These are phyloP conservation scores for Calliopum simillimum DNA, from an alignment of 2,888 invertebrate species.

Conservation along the genomic window DNA sequence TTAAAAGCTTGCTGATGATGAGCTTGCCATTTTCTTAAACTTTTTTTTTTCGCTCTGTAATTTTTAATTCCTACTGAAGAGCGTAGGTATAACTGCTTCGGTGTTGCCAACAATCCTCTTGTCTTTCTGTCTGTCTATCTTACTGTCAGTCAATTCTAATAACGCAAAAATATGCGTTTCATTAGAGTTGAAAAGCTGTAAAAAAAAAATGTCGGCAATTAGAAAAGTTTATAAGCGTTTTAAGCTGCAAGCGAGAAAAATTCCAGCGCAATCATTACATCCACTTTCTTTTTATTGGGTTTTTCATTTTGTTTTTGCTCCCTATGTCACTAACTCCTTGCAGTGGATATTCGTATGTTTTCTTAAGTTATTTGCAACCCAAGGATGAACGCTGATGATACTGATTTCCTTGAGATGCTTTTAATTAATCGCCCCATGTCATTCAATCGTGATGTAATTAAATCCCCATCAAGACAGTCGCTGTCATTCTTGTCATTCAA, in stretches of 20 bases:
- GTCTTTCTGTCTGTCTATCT: background rate
- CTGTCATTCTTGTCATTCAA: conserved; percentile 46
- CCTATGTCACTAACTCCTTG: conserved; percentile 12
- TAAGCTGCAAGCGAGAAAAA: conserved; percentile 14
- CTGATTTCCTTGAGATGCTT: conserved; percentile 36
- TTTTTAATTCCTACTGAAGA: no score
- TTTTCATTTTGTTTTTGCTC: background rate
- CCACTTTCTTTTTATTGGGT: conserved; percentile 17
- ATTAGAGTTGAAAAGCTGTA: conserved; percentile 27
- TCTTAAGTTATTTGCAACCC: background rate
- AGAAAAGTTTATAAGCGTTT: conserved; percentile 20
- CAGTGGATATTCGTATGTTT: background rate
- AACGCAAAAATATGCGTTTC: conserved; percentile 44
- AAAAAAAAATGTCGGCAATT: background rate
- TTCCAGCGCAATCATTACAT: conserved; percentile 33
- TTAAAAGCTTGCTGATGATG: conserved; percentile 37
- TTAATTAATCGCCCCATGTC: conserved; percentile 51
- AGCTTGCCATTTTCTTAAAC: conserved; percentile 15
- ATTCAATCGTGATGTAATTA: conserved; percentile 56
- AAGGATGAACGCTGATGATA: background rate
- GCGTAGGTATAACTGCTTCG: no score
- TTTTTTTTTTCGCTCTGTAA: background rate
- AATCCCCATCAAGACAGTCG: conserved; percentile 50
- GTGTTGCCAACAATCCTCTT: background rate
- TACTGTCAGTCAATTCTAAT: conserved; percentile 44